Evolutionary conservation across 1,140 invertebrate species (phyloP).

Genomic region (Pinna nobilis): DNA sequence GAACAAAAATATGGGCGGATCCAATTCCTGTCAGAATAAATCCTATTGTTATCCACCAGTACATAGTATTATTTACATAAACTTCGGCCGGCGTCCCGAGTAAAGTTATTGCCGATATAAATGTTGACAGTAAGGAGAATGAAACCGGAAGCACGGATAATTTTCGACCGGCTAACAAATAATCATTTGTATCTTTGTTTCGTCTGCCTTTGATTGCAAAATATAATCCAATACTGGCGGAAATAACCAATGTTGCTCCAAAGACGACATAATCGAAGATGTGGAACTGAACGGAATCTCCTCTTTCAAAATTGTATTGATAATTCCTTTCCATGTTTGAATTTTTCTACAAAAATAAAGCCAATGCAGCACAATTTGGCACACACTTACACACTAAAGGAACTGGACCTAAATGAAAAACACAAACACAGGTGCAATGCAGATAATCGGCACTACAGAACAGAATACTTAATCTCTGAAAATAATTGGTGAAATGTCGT

Average conservation of each 20-base stretch:
- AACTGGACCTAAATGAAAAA: no score
- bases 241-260: constrained; percentile 54
- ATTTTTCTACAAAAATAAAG: not conserved
- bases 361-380: no score
- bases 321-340: constrained; percentile 18
- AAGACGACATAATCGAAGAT: constrained; percentile 67
- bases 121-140: constrained; percentile 79
- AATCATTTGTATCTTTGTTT: constrained; percentile 89
- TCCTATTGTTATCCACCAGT: constrained; percentile 64
- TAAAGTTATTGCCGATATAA: constrained; percentile 96
- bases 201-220: constrained; percentile 88
- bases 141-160: constrained; percentile 80
- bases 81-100: constrained; percentile 80
- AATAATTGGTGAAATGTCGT: no score
- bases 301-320: constrained; percentile 51
- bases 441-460: no score
- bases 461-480: no score
- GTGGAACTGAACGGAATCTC: constrained; percentile 48
- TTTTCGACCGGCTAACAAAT: constrained; percentile 85
- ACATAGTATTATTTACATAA: constrained; percentile 70
- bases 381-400: no score
- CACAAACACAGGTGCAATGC: no score
- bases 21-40: constrained; percentile 85
- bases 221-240: constrained; percentile 84
- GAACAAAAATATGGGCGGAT: constrained; percentile 87